Base-by-base conservation (phyloP, 2,888 invertebrate species). In the Aphidoletes aphidimyza region DNA sequence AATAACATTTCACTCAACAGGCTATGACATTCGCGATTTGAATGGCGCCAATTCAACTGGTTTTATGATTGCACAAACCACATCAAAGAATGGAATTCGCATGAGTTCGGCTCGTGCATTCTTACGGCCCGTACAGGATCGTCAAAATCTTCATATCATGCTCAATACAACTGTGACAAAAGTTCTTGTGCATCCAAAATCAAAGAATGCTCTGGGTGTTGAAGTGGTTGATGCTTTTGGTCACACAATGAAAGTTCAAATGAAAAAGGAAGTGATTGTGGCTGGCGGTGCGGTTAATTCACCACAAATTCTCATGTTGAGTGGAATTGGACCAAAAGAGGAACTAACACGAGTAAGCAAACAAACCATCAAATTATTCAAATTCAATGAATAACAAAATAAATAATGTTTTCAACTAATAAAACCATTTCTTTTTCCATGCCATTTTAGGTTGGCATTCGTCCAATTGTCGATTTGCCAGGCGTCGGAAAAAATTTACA, bases 301-400 rank as follows among this genome's bases (percentile, higher is more conserved):
- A 1, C 96, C 97, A 0, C 97, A 97, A 88, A 89, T 97, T 5
- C 89, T 97, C 83, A 94, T 97, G 95, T 89, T 97, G 19, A 96
- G 96, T 0, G 97, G 97, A 14, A 91, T 97, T 37, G 95, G 95
- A 0, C 95, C 95, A 0, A 89, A 88, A 39, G 90, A 92, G 0
- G 93, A 95, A 87, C 89, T 95, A 9, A 87, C 89, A 36, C 89
- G 92, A 54, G 87, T 93, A 11, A 91, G 91, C n/a, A n/a, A n/a
- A n/a, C n/a, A n/a, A 2, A 94, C 96, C 39, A 39, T 84, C 89
- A 91, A 0, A 91, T 93, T 0, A 87, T 95, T 47, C 91, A 92
- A 92, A 96, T 88, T 91, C 95, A 0, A 93, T n/a, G n/a, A n/a
- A n/a, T n/a, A n/a, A n/a, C n/a, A n/a, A n/a, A n/a, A n/a, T n/a